A percentile compares a stretch with the other conserved stretches of the same genome.
phyloP scores from a whole-genome alignment of 2,797 vertebrate genomes.

The Eidolon dupreanum region DNA sequence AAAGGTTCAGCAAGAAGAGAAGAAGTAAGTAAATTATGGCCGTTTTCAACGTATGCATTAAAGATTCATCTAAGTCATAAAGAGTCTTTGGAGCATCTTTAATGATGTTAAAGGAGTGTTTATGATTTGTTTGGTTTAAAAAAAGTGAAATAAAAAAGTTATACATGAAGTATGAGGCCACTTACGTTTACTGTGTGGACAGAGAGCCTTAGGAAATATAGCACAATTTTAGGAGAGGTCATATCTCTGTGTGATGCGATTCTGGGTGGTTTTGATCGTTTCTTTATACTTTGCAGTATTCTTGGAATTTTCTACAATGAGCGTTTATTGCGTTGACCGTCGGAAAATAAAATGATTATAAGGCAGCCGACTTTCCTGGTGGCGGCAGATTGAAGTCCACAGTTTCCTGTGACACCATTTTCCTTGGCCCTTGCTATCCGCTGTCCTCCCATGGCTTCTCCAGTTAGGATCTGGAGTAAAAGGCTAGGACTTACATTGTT shows the following conservation, averaged over 20 bases:
- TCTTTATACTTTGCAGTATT: slow-evolving; percentile 3
- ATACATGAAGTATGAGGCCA: neutral
- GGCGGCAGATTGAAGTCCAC: neutral
- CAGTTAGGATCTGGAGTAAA: neutral
- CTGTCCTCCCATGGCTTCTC: neutral
- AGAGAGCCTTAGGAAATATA: neutral
- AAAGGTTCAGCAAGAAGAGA: neutral
- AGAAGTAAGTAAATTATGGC: neutral
- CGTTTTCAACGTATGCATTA: neutral
- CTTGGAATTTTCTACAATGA: neutral
- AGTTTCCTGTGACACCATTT: neutral
- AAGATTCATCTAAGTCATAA: slow-evolving; percentile 18
- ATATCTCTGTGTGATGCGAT: neutral
- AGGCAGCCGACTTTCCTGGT: neutral
- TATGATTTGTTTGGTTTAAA: neutral
- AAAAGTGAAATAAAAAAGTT: slow-evolving; percentile 10
- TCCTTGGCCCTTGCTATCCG: neutral
- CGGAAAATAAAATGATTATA: neutral
- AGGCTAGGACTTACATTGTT: too few relatives aligned
- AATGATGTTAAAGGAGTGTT: neutral
- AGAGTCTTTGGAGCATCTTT: slow-evolving; percentile 18
- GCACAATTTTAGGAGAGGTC: neutral
- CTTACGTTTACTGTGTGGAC: neutral
- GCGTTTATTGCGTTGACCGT: neutral
- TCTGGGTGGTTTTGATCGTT: neutral